Evolutionary conservation across 2,113 vertebrate species (phyloP).

Genomic region (Phyllostomus hastatus): DNA sequence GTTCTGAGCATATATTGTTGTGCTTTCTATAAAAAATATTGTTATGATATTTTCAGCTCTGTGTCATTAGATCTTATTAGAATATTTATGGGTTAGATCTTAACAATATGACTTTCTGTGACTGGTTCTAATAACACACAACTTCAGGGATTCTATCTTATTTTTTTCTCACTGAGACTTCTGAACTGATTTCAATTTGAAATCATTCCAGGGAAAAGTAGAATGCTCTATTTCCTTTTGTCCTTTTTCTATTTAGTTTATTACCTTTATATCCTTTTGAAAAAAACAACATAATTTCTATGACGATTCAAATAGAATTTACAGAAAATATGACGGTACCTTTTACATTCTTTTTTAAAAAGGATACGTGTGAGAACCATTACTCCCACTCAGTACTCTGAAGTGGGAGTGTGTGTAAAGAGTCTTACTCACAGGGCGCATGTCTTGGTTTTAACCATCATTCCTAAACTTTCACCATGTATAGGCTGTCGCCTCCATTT

Average conservation of each 20-base stretch:
- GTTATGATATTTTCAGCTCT: not conserved
- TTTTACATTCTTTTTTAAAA: not conserved
- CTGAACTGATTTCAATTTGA: not conserved
- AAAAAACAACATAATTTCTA: slow-evolving; percentile 37
- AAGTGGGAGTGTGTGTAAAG: slow-evolving; percentile 5
- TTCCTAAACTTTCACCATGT: not conserved
- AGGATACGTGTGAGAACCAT: slow-evolving; percentile 9
- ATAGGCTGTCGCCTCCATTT: not conserved
- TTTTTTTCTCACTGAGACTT: slow-evolving; percentile 14
- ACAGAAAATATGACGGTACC: slow-evolving; percentile 23
- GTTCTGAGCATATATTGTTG: not conserved
- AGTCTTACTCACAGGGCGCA: not conserved
- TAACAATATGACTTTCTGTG: not conserved
- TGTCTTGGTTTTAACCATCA: not conserved
- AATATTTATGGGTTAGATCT: not conserved
- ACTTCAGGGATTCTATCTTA: not conserved
- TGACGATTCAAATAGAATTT: slow-evolving; percentile 48
- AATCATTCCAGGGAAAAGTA: not conserved
- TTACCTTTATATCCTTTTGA: not conserved
- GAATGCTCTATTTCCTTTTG: not conserved
- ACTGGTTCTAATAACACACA: slow-evolving; percentile 8
- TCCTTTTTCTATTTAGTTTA: not conserved
- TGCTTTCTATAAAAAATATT: slow-evolving; percentile 37
- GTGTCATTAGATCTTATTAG: not conserved
- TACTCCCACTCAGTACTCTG: not conserved